A percentile compares a stretch with the other conserved stretches of the same genome.
These are phyloP conservation scores for Microcebus griseorufus DNA, from an alignment of 2,113 vertebrate species.

Conservation along the genomic window DNA sequence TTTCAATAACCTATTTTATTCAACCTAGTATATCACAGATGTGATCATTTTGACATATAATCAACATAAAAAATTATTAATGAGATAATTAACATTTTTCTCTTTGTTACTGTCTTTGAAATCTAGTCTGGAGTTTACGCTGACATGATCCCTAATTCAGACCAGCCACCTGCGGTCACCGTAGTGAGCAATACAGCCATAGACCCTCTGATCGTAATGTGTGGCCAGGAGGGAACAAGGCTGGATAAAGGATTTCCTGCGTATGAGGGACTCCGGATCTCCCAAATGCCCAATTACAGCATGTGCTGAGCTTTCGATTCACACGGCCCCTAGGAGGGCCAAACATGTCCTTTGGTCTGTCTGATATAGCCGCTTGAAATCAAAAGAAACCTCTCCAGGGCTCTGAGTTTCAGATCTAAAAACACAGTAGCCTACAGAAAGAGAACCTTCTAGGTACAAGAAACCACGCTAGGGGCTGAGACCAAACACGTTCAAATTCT, in stretches of 20 bases:
- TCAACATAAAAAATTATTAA: neutral
- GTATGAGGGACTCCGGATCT: neutral
- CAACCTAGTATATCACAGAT: neutral
- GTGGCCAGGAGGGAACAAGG: neutral
- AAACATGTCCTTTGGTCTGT: neutral
- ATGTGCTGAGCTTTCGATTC: neutral
- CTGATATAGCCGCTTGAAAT: neutral
- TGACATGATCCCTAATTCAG: neutral
- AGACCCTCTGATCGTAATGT: rapidly evolving
- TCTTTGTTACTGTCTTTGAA: neutral
- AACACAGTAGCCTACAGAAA: neutral
- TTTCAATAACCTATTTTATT: neutral
- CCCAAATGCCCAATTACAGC: neutral
- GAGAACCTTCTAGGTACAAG: neutral
- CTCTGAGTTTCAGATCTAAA: neutral
- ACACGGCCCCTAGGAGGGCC: neutral
- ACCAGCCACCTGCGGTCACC: neutral
- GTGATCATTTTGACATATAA: neutral
- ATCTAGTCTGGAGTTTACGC: neutral
- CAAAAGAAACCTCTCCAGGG: neutral
- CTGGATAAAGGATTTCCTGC: neutral
- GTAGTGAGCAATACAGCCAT: neutral
- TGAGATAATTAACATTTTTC: neutral
- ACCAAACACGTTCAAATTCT: neutral
- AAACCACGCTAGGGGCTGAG: neutral